Conservation (phyloP, 2,888 invertebrate genomes). For the Scaptodrosophila latifasciaeformis region DNA sequence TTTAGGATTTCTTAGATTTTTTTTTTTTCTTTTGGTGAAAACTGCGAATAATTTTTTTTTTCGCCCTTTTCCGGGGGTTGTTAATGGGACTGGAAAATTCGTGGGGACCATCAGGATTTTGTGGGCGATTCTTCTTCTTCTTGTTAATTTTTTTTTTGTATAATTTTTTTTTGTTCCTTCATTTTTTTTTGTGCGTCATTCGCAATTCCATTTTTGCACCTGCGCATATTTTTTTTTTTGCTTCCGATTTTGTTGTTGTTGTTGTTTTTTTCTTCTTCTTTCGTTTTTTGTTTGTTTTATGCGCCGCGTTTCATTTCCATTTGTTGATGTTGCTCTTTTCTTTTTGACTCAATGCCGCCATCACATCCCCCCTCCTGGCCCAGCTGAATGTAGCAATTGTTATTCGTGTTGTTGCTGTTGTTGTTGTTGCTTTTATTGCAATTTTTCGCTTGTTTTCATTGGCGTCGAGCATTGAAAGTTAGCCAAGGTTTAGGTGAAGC, state of each 20-base stretch:
- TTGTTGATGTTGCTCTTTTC: constrained; percentile 6
- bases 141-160: not conserved
- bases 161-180: not conserved
- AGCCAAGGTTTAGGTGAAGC: no score
- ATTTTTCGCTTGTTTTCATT: not conserved
- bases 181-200: constrained; percentile 6
- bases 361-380: constrained; percentile 8
- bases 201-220: constrained; percentile 13
- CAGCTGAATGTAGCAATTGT: no score
- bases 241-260: constrained; percentile 6
- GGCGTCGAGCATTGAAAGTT: no score
- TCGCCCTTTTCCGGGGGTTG: not conserved
- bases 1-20: no score
- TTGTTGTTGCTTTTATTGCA: not conserved
- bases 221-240: constrained; percentile 21
- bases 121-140: not conserved
- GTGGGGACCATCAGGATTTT: no score
- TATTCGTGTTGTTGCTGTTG: not conserved
- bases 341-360: constrained; percentile 6
- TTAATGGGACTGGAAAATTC: no score
- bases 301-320: constrained; percentile 17
- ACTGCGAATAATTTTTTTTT: no score
- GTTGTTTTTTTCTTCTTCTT: constrained; percentile 1
- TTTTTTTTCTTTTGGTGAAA: no score
- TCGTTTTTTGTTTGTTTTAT: constrained; percentile 31